phyloP scores from a whole-genome alignment of 2,797 vertebrate species.

The Gallinago stenura region DNA sequence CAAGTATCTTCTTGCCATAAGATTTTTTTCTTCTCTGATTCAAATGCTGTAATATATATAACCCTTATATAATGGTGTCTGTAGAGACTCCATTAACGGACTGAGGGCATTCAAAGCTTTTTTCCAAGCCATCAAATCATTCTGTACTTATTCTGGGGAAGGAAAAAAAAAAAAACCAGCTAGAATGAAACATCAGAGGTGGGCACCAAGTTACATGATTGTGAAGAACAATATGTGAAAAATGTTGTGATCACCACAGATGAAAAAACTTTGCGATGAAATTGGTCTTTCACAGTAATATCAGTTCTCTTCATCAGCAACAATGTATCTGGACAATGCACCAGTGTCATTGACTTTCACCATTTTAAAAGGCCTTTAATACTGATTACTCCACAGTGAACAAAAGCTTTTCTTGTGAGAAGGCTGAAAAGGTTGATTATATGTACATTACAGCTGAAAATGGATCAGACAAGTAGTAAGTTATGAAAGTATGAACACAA shows the following conservation, averaged over 20 bases:
- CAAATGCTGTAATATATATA: conserved; percentile 8
- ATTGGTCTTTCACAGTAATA: conserved; percentile 61
- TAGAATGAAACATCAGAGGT: conserved; percentile 34
- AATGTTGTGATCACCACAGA: conserved; percentile 53
- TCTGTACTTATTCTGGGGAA: not conserved
- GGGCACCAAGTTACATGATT: not conserved
- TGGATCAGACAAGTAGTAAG: conserved; percentile 56
- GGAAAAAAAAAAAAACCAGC: not conserved
- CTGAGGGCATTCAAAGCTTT: conserved; percentile 11
- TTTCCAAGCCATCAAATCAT: conserved; percentile 31
- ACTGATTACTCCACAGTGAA: conserved; percentile 49
- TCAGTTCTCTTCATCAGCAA: conserved; percentile 62
- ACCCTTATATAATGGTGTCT: not conserved
- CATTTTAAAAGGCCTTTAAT: conserved; percentile 69
- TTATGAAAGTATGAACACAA: conserved; percentile 57
- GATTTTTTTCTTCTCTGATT: conserved; percentile 5
- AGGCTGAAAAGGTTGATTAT: conserved; percentile 67
- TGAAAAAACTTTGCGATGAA: conserved; percentile 58
- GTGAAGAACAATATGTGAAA: conserved; percentile 47
- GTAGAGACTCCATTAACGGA: conserved; percentile 5
- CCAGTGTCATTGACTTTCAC: conserved; percentile 52
- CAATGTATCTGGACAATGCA: conserved; percentile 47
- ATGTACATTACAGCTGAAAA: conserved; percentile 49
- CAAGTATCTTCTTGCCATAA: not conserved
- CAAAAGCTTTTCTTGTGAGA: conserved; percentile 64